Evolutionary conservation across 92 coral and sea anemone genomes (phyloP).

Genomic region (Heteractis magnifica): DNA sequence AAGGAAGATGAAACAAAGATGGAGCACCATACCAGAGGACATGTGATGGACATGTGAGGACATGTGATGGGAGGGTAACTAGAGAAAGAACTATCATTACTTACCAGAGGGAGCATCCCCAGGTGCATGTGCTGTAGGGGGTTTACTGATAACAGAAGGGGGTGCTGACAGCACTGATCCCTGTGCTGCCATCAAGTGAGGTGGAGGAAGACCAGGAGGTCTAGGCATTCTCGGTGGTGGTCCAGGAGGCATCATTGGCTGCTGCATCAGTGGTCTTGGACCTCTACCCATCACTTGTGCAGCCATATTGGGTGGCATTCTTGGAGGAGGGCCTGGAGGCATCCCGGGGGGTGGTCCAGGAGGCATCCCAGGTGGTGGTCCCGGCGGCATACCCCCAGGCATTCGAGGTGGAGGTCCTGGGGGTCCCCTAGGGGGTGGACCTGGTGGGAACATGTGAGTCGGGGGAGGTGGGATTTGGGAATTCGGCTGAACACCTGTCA

Average conservation of each 20-base stretch:
- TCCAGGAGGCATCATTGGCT: slow-evolving; percentile 76
- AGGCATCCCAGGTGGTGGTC: slow-evolving; percentile 73
- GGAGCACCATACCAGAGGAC: too few relatives aligned
- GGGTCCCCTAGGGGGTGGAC: slow-evolving; percentile 91
- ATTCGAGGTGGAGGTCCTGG: slow-evolving; percentile 94
- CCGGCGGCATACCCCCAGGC: slow-evolving; percentile 64
- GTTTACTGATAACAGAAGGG: slow-evolving; percentile 91
- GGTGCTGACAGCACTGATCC: slow-evolving; percentile 98
- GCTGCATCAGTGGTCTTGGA: slow-evolving; percentile 87
- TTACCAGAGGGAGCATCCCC: slow-evolving; percentile 40
- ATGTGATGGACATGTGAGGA: not conserved
- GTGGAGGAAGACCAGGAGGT: slow-evolving; percentile 91
- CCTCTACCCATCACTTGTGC: slow-evolving; percentile 73
- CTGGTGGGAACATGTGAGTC: slow-evolving; percentile 92
- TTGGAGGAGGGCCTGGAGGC: slow-evolving; percentile 94
- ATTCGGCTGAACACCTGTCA: slow-evolving; percentile 79
- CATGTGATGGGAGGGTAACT: not conserved
- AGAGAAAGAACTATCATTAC: not conserved
- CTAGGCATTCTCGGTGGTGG: slow-evolving; percentile 81
- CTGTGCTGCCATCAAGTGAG: slow-evolving; percentile 85
- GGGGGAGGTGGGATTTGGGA: slow-evolving; percentile 87
- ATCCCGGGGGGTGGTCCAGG: slow-evolving; percentile 78
- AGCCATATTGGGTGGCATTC: slow-evolving; percentile 84
- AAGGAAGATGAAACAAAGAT: too few relatives aligned
- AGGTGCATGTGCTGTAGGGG: slow-evolving; percentile 69